Conservation (phyloP, 2,113 vertebrate species). For the western clawed frog (Xenopus tropicalis) region DNA sequence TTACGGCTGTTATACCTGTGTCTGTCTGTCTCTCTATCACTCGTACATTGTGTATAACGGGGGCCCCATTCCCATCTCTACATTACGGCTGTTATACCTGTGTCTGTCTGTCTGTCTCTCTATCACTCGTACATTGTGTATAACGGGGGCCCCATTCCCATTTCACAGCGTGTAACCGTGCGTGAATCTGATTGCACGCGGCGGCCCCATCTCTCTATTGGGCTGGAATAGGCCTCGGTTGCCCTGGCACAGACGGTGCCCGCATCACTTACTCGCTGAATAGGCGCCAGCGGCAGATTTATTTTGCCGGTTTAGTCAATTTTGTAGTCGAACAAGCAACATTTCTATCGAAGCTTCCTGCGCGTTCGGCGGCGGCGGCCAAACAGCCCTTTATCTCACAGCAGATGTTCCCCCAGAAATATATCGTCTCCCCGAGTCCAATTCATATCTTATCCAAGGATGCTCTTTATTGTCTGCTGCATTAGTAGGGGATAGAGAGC, state of each 20-base stretch:
- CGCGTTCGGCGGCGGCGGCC: neutral
- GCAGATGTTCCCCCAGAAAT: neutral
- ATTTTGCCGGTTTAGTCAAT: constrained; percentile 27
- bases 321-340: constrained; percentile 32
- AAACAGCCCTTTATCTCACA: neutral
- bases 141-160: too few species aligned
- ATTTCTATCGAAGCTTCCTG: constrained; percentile 13
- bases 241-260: neutral
- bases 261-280: neutral
- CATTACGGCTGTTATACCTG: too few species aligned
- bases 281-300: constrained; percentile 16
- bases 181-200: too few species aligned
- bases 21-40: too few species aligned
- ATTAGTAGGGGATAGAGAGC: neutral
- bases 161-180: too few species aligned
- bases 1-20: too few species aligned
- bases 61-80: too few species aligned
- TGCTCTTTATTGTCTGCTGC: neutral
- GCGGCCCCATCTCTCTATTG: too few species aligned
- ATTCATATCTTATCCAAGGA: neutral
- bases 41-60: too few species aligned
- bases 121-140: too few species aligned
- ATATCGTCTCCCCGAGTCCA: neutral
- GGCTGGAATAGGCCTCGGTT: too few species aligned
- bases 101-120: too few species aligned